These are phyloP conservation scores for Plestiodon gilberti DNA, from an alignment of 2,113 vertebrate species.

Conservation along the genomic window DNA sequence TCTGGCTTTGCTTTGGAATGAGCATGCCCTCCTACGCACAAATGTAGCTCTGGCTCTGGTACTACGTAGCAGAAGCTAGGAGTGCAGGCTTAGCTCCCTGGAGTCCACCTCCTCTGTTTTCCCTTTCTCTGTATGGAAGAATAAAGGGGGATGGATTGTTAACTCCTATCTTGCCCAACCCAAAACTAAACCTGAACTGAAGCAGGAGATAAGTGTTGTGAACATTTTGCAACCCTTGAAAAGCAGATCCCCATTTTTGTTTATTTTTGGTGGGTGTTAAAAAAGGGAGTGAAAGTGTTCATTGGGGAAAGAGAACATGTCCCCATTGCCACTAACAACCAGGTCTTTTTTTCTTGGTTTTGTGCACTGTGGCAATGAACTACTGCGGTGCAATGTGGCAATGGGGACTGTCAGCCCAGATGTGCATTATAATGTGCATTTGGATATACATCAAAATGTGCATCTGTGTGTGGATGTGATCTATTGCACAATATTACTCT, in stretches of 20 bases:
- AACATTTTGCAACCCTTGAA: neutral
- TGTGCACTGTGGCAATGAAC: neutral
- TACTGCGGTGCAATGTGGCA: neutral
- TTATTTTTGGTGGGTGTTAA: neutral
- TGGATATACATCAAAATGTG: neutral
- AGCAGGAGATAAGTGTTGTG: neutral
- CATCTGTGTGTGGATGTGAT: neutral
- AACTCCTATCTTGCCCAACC: neutral
- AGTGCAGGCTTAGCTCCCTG: no score
- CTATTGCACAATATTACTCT: neutral
- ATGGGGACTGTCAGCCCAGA: neutral
- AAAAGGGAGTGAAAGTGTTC: neutral
- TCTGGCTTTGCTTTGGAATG: neutral
- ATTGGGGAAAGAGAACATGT: neutral
- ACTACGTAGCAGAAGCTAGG: neutral
- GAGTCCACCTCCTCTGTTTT: neutral
- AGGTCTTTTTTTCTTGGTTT: neutral
- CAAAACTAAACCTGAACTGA: neutral
- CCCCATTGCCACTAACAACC: neutral
- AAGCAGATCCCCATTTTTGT: neutral
- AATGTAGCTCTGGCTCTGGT: neutral
- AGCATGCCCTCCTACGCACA: neutral
- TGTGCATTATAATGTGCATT: neutral
- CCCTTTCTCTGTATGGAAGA: neutral
- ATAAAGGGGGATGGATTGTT: neutral